Conservation (phyloP, 2,113 vertebrate species). For the Orycteropus afer region DNA sequence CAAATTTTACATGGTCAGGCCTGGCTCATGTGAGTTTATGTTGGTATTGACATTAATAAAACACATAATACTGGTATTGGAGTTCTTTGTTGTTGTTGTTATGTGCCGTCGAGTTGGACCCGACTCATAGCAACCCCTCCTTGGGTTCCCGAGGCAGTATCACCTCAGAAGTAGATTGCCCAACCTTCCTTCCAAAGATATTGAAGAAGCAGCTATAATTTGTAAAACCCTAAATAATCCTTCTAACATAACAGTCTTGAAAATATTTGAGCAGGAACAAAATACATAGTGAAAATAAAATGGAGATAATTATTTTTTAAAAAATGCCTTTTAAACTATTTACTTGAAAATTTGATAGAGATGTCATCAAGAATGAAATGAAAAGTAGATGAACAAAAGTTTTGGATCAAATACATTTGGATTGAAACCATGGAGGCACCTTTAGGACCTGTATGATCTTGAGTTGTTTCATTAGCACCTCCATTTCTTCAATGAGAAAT, state of each 20-base stretch:
- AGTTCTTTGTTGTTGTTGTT: too few relatives aligned
- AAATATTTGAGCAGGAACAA: background rate
- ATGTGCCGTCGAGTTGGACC: too few relatives aligned
- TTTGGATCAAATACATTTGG: background rate
- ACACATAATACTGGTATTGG: too few relatives aligned
- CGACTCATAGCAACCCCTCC: too few relatives aligned
- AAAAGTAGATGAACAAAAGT: too few relatives aligned
- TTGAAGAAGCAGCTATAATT: background rate
- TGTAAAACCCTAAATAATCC: background rate
- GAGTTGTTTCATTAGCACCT: background rate
- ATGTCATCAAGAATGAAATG: background rate
- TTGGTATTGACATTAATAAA: too few relatives aligned
- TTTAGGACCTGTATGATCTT: background rate
- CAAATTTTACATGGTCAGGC: background rate
- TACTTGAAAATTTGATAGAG: background rate
- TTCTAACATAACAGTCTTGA: background rate
- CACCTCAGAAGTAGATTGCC: too few relatives aligned
- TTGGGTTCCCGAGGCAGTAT: too few relatives aligned
- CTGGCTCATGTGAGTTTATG: background rate
- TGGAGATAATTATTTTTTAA: background rate
- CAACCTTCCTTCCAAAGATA: too few relatives aligned
- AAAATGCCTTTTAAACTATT: background rate
- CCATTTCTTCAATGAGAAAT: background rate
- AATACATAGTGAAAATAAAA: background rate
- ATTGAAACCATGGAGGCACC: background rate